These are phyloP conservation scores for Ernsta delagoae DNA, from an alignment of 2,888 invertebrate species.

Conservation along the genomic window DNA sequence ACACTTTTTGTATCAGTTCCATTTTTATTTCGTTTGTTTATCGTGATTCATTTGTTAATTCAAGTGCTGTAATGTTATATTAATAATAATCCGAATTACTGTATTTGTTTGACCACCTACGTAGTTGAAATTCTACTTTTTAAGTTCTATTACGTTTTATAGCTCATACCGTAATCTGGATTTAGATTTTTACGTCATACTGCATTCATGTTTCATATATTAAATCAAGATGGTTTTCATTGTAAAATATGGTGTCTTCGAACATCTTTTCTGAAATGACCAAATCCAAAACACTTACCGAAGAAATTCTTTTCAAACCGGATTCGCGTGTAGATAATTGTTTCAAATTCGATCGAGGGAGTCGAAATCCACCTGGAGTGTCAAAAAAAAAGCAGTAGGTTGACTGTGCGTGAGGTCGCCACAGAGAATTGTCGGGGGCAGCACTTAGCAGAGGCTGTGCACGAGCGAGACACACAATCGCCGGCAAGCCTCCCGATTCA, in stretches of 20 bases:
- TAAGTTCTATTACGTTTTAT: too few relatives aligned
- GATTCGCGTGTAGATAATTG: constrained; percentile 11
- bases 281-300: too few relatives aligned
- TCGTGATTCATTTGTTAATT: constrained; percentile 66
- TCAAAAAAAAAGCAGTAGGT: constrained; percentile 45
- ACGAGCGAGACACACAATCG: constrained; percentile 67
- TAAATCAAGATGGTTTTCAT: neutral
- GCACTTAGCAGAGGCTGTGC: constrained; percentile 50
- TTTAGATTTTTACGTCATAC: too few relatives aligned
- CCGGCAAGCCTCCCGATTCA: constrained; percentile 55
- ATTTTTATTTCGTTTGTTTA: constrained; percentile 23
- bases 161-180: too few relatives aligned
- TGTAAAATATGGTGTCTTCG: neutral
- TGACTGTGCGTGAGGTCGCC: constrained; percentile 62
- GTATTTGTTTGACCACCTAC: too few relatives aligned
- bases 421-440: constrained; percentile 51
- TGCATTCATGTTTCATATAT: neutral
- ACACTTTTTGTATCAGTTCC: constrained; percentile 8
- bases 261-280: neutral
- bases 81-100: neutral
- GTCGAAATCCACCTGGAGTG: constrained; percentile 56
- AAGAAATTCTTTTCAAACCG: neutral
- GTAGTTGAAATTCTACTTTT: neutral
- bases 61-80: constrained; percentile 59
- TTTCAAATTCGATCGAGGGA: constrained; percentile 45